Evolutionary conservation across 2,888 invertebrate genomes (phyloP).

Genomic region (Drosophila barbarae): DNA sequence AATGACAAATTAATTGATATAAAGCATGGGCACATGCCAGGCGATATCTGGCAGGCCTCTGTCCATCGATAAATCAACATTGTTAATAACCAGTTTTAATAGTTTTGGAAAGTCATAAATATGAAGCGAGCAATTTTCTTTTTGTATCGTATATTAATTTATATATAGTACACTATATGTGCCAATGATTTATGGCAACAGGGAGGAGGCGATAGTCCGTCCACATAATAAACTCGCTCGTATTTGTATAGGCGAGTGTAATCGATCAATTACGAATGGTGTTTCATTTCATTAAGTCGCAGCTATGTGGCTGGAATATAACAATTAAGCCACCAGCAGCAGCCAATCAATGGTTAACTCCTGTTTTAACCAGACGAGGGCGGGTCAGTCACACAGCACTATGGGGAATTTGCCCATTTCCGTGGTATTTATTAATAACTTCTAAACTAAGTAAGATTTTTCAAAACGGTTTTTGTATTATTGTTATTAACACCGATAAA

Average conservation of each 20-base stretch:
- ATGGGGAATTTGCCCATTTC: no score
- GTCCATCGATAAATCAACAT: constrained; percentile 31
- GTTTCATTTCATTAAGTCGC: constrained; percentile 37
- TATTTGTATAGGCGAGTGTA: constrained; percentile 34
- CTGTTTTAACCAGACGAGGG: constrained; percentile 28
- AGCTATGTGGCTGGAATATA: constrained; percentile 18
- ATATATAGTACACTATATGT: constrained; percentile 2
- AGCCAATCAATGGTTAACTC: constrained; percentile 37
- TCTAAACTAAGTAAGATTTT: no score
- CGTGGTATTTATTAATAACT: no score
- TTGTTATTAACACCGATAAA: no score
- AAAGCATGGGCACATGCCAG: constrained; percentile 21
- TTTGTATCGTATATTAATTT: constrained; percentile 27
- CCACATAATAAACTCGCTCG: constrained; percentile 12
- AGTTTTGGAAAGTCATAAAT: constrained; percentile 38
- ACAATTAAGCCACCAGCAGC: constrained; percentile 37
- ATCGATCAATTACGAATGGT: constrained; percentile 44
- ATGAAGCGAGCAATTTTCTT: constrained; percentile 25
- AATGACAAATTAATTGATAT: constrained; percentile 32
- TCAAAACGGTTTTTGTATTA: no score
- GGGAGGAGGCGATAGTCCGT: background rate
- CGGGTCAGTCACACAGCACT: background rate
- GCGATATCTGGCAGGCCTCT: constrained; percentile 6
- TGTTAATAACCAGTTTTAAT: constrained; percentile 39
- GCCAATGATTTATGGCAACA: constrained; percentile 26